Percentiles rank a stretch among this genome's conserved stretches.
These are phyloP conservation scores for Leptocoma aspasia DNA, from an alignment of 2,113 vertebrate genomes.

Conservation along the genomic window DNA sequence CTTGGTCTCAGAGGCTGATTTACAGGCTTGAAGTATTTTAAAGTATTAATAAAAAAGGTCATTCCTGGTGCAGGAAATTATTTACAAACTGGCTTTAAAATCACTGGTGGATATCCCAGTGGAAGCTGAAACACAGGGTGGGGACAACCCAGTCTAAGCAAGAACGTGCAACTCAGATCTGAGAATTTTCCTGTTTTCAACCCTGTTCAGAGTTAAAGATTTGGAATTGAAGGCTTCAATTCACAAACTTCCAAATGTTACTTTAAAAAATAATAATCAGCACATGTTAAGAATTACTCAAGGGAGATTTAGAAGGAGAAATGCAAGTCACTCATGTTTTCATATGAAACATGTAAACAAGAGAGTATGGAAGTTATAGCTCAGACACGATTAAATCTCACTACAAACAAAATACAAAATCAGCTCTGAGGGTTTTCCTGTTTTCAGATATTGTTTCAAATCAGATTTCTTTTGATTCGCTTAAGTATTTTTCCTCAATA, in stretches of 20 bases:
- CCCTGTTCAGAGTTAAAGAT: slow-evolving; percentile 62
- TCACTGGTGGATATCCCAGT: neutral
- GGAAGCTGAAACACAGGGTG: neutral
- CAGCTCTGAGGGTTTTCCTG: neutral
- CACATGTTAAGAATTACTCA: neutral
- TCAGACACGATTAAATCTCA: neutral
- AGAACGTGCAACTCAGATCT: neutral
- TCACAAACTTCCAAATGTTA: neutral
- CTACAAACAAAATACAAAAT: neutral
- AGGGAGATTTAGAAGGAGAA: neutral
- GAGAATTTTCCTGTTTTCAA: slow-evolving; percentile 56
- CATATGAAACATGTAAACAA: neutral
- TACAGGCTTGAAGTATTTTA: slow-evolving; percentile 81
- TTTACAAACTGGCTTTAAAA: neutral
- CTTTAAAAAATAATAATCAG: neutral
- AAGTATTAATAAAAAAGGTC: fast-evolving
- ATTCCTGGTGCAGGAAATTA: neutral
- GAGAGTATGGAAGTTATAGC: neutral
- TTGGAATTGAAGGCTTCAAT: neutral
- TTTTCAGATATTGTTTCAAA: neutral
- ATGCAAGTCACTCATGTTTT: neutral
- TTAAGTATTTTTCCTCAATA: neutral
- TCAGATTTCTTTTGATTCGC: neutral
- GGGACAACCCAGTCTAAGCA: neutral
- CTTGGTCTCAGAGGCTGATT: slow-evolving; percentile 91